These are phyloP conservation scores for Orcinus orca DNA, from an alignment of 2,113 vertebrate species.

Conservation along the genomic window DNA sequence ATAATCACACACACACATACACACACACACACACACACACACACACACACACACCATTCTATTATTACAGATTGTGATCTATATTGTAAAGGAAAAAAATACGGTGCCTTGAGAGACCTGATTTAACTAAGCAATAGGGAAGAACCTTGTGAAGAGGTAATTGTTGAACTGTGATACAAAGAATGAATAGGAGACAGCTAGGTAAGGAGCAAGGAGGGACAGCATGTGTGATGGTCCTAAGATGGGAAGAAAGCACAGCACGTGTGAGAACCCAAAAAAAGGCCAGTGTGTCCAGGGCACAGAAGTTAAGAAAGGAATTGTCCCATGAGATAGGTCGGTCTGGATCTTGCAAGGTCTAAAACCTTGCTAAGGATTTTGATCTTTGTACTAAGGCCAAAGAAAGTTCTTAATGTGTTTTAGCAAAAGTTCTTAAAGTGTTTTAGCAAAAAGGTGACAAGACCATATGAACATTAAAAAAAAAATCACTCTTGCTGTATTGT, in stretches of 20 bases:
- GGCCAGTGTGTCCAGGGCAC: too few relatives aligned
- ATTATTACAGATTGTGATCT: neutral
- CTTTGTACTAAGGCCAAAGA: neutral
- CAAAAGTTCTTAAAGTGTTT: neutral
- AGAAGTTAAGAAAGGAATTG: neutral
- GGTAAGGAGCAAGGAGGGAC: neutral
- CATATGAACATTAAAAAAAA: neutral
- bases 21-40: too few relatives aligned
- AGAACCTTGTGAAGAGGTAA: neutral
- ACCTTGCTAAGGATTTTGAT: neutral
- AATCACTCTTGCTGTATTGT: neutral
- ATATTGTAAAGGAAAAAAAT: neutral
- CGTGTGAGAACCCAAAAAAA: neutral
- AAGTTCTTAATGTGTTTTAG: constrained; percentile 2
- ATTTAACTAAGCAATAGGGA: neutral
- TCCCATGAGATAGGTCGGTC: neutral
- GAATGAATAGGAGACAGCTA: neutral
- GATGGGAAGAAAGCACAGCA: neutral
- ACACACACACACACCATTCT: neutral
- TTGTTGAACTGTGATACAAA: neutral
- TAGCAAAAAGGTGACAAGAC: neutral
- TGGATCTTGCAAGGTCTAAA: neutral
- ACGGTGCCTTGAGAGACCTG: neutral
- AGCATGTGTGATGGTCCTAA: neutral
- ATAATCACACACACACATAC: neutral